Percentiles rank a stretch among this genome's conserved stretches.
phyloP scores from a whole-genome alignment of 2,888 invertebrate genomes.

The Xylota segnis region DNA sequence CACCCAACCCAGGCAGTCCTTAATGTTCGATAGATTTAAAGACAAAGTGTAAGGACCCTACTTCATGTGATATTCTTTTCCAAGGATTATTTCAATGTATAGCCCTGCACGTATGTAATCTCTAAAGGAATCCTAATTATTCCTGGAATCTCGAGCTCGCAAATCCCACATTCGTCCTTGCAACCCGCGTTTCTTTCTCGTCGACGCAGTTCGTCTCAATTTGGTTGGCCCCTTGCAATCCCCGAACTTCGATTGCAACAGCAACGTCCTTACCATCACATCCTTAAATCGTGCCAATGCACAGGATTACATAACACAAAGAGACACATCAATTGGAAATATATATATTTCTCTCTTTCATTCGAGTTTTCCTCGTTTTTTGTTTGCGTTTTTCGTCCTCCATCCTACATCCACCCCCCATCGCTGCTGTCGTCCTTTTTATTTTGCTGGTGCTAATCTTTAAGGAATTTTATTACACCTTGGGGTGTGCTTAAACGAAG shows the following conservation, averaged over 20 bases:
- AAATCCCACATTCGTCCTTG: no score
- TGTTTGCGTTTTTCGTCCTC: background rate
- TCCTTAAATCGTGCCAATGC: slow-evolving; percentile 5
- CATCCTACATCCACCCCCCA: no score
- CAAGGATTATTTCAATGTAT: no score
- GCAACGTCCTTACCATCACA: background rate
- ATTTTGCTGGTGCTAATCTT: slow-evolving; percentile 68
- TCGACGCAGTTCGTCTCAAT: background rate
- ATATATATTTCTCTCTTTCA: slow-evolving; percentile 18
- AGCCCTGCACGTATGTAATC: no score
- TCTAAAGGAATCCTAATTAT: no score
- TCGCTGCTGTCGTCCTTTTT: slow-evolving; percentile 48
- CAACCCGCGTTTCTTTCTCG: background rate
- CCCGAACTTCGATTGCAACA: background rate
- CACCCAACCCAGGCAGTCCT: no score
- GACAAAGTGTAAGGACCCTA: no score
- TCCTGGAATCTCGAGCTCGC: no score
- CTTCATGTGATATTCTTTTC: no score
- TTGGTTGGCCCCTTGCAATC: background rate
- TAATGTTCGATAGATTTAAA: no score
- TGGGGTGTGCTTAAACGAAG: slow-evolving; percentile 67
- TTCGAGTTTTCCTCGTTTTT: background rate
- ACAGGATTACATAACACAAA: slow-evolving; percentile 25
- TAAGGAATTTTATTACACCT: slow-evolving; percentile 72
- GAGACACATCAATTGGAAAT: slow-evolving; percentile 50